A percentile compares a stretch with the other conserved stretches of the same genome.
These are phyloP conservation scores for Sinohyriopsis cumingii DNA, from an alignment of 2,888 invertebrate species.

Conservation along the genomic window DNA sequence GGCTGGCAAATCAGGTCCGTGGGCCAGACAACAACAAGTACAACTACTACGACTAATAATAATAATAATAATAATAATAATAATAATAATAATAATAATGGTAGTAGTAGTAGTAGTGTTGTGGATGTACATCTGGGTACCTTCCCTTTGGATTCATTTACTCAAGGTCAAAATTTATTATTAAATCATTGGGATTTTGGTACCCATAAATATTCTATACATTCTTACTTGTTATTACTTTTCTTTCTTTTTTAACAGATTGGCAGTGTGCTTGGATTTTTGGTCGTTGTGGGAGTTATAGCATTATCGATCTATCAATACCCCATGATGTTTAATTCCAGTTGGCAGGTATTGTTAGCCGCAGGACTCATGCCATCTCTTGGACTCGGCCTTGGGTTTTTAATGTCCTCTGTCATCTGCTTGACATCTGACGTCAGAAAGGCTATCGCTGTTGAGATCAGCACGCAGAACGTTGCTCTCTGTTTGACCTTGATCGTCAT, in stretches of 20 bases:
- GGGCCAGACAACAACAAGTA: no score
- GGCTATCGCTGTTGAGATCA: conserved; percentile 16
- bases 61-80: no score
- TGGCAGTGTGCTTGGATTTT: conserved; percentile 7
- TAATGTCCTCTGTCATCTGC: conserved; percentile 4
- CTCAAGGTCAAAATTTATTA: no score
- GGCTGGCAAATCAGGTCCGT: no score
- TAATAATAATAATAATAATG: no score
- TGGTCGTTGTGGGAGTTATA: conserved; percentile 9
- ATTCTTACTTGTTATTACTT: no score
- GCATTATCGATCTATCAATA: conserved; percentile 6
- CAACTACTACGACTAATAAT: no score
- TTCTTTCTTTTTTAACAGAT: conserved; percentile 1
- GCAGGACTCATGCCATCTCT: conserved; percentile 6
- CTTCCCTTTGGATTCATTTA: no score
- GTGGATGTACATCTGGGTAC: no score
- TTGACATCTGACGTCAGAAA: conserved; percentile 4
- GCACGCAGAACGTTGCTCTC: conserved; percentile 18
- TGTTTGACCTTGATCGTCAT: conserved; percentile 15
- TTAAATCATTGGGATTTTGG: no score
- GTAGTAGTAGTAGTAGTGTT: no score
- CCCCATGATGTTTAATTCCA: conserved; percentile 5
- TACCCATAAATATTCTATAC: no score
- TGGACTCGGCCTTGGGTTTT: conserved; percentile 12
- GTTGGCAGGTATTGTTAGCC: conserved; percentile 10